Evolutionary conservation across 1,140 invertebrate species (phyloP).

Genomic region (Bombus superbus): DNA sequence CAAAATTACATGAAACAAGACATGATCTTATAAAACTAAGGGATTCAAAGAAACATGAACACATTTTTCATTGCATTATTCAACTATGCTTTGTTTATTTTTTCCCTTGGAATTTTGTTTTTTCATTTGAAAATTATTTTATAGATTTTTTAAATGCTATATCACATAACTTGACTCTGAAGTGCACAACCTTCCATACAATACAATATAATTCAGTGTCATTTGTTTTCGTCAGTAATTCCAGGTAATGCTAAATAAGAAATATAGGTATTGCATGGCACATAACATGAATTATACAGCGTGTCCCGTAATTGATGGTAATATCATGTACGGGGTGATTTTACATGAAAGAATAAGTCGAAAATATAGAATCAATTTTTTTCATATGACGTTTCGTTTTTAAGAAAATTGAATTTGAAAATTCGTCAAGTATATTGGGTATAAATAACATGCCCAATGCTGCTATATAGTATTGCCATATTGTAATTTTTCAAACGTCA

Average conservation of each 20-base stretch:
- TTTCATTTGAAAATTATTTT: slow-evolving; percentile 8
- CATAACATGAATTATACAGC: background rate
- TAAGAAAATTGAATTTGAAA: no score
- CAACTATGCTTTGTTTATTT: slow-evolving; percentile 27
- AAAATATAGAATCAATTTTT: no score
- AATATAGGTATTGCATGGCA: background rate
- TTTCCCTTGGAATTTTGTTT: slow-evolving; percentile 5
- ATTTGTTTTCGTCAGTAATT: background rate
- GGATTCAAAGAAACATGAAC: background rate
- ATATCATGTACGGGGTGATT: no score
- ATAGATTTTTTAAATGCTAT: slow-evolving; percentile 16
- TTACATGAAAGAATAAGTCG: no score
- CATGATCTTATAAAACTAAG: background rate
- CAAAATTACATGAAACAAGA: background rate
- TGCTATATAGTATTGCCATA: slow-evolving; percentile 30
- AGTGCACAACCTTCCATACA: background rate
- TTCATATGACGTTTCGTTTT: no score
- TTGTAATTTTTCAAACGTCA: background rate
- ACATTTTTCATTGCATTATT: slow-evolving; percentile 14
- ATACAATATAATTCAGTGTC: slow-evolving; percentile 5
- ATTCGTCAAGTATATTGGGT: background rate
- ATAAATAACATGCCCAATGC: background rate
- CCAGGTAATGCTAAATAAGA: background rate
- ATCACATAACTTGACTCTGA: slow-evolving; percentile 4
- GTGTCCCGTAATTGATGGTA: no score